phyloP scores from a whole-genome alignment of 2,113 vertebrate species.

The Brachionichthys hirsutus region DNA sequence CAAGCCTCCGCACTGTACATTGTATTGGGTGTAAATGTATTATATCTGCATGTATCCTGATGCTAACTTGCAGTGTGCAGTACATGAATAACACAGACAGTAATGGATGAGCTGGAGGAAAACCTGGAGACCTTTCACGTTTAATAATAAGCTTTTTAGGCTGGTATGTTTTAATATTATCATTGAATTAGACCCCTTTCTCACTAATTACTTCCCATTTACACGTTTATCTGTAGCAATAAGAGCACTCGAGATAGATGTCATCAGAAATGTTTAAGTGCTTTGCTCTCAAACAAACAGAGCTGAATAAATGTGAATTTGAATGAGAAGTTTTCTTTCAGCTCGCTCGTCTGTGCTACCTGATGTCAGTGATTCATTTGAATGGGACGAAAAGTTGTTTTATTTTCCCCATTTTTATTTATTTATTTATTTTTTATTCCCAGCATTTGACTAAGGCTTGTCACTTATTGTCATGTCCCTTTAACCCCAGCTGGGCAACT shows the following conservation, averaged over 20 bases:
- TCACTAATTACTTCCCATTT: background rate
- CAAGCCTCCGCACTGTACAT: no score
- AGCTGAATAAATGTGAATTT: background rate
- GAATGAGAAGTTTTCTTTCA: background rate
- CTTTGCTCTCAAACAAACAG: background rate
- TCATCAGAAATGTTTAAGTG: background rate
- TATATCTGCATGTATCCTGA: no score
- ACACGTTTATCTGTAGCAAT: no score
- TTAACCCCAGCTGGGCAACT: slow-evolving; percentile 68
- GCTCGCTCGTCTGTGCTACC: slow-evolving; percentile 7
- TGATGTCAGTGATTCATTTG: slow-evolving; percentile 35
- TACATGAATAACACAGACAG: background rate
- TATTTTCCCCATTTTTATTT: slow-evolving; percentile 6
- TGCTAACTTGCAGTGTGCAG: no score
- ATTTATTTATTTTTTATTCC: background rate
- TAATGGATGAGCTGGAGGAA: background rate
- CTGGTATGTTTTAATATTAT: no score
- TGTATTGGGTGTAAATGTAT: background rate
- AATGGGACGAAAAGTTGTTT: slow-evolving; percentile 43
- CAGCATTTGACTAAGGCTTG: slow-evolving; percentile 54
- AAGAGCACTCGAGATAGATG: no score
- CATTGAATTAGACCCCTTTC: background rate
- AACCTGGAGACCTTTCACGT: background rate
- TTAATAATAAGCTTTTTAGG: background rate
- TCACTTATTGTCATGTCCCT: slow-evolving; percentile 67